Evolutionary conservation across 2,888 invertebrate species (phyloP).

Genomic region (Stomorhina lunata): DNA sequence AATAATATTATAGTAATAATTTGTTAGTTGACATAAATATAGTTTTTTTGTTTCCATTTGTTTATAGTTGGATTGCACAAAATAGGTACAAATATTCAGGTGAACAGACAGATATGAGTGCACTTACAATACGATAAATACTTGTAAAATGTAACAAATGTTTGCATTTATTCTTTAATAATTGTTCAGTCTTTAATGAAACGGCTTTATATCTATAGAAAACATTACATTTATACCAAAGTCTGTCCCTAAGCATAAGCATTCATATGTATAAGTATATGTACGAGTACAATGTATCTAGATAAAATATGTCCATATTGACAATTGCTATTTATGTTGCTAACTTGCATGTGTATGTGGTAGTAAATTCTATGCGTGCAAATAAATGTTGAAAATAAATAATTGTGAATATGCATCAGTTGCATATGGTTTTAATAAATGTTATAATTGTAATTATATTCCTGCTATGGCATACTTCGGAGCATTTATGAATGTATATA

Average conservation of each 20-base stretch:
- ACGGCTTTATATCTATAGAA: too few species aligned
- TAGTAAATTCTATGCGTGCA: neutral
- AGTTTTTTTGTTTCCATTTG: neutral
- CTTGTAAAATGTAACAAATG: neutral
- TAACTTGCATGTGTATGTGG: neutral
- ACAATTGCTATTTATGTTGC: neutral
- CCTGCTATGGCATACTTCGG: neutral
- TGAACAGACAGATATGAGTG: conserved; percentile 22
- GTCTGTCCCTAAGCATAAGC: neutral
- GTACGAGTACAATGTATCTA: neutral
- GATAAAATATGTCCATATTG: neutral
- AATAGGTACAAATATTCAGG: neutral
- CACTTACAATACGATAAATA: neutral
- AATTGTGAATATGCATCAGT: neutral
- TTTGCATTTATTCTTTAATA: neutral
- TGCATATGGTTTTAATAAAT: conserved; percentile 3
- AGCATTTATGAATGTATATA: neutral
- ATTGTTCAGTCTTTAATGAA: neutral
- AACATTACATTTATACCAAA: neutral
- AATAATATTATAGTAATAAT: conserved; percentile 29
- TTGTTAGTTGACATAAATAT: conserved; percentile 40
- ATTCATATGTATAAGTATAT: neutral
- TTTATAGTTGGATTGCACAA: neutral
- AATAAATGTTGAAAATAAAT: neutral
- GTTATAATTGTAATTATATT: conserved; percentile 10